Base-by-base conservation (phyloP, 2,888 invertebrate genomes). In the Lasioglossum zephyrum region DNA sequence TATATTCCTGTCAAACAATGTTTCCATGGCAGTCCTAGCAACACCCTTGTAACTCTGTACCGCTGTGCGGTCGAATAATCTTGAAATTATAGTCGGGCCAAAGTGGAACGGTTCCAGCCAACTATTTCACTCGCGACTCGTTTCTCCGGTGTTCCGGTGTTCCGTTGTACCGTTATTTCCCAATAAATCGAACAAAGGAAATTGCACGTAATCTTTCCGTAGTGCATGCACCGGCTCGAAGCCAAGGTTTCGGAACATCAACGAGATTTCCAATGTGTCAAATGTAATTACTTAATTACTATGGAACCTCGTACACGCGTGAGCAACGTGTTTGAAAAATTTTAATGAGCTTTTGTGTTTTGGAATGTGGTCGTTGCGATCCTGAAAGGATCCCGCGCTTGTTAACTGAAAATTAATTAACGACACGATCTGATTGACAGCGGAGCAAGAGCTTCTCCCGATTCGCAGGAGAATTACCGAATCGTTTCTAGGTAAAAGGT, bases 1-100 rank as follows among this genome's bases (percentile, higher is more conserved):
- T 77, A 72, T 80, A 63, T 79, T 73, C 77, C 53, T 44, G 31
- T 82, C 80, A 77, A 77, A 82, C 76, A 70, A 73, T 73, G 73
- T 63, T 74, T 44, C 70, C 6, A 13, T 39, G 31, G 5, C 44
- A 4, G 63, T 63, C 39, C 39, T 72, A 36, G 9, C 53, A 57
- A 79, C 76, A 79, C 41, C 78, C 57, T 44, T 75, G 85, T 75
- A 77, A 78, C 44, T 4, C 18, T 22, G 31, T 31, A 63, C 49
- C 49, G n/a, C 8, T 73, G 44, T 47, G 16, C 18, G 16, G 31
- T 16, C 60, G 41, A 76, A 69, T 74, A 80, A 77, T 80, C 73
- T 77, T 63, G 57, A 49, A 60, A 36, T 72, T 47, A 16, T 36
- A 44, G 13, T 73, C 76, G 60, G 31, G n/a, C 13, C 22, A 2